phyloP scores from a whole-genome alignment of 2,113 vertebrate genomes.

The Meleagris gallopavo region DNA sequence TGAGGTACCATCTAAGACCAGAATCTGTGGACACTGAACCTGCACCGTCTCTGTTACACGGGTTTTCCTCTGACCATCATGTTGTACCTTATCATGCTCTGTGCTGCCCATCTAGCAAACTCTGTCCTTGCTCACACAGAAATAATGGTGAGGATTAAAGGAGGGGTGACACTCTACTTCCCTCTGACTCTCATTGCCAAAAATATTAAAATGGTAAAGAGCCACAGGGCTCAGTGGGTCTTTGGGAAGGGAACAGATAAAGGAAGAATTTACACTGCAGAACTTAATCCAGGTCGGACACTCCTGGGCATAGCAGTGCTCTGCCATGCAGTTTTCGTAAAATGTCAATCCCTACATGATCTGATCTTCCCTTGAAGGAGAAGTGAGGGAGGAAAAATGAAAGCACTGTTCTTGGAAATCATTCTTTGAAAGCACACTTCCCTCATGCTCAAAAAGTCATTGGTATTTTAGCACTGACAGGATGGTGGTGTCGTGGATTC shows the following conservation, averaged over 20 bases:
- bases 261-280: neutral
- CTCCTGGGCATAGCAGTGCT: neutral
- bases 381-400: neutral
- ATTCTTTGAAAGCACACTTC: neutral
- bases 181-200: neutral
- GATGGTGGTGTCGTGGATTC: neutral
- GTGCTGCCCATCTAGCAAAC: neutral
- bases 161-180: neutral
- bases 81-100: neutral
- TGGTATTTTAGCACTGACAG: neutral
- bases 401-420: neutral
- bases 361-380: neutral
- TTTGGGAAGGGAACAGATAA: neutral
- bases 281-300: neutral
- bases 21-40: neutral
- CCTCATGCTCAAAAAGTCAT: neutral
- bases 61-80: neutral
- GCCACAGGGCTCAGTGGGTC: neutral
- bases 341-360: neutral
- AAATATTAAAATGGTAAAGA: neutral
- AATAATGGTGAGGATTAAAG: neutral
- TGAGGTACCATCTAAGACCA: neutral
- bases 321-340: neutral
- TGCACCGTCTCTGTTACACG: fast-evolving
- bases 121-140: neutral